A percentile compares a stretch with the other conserved stretches of the same genome.
Evolutionary conservation across 1,140 invertebrate genomes (phyloP).

Genomic region (Bathynomus jamesi): DNA sequence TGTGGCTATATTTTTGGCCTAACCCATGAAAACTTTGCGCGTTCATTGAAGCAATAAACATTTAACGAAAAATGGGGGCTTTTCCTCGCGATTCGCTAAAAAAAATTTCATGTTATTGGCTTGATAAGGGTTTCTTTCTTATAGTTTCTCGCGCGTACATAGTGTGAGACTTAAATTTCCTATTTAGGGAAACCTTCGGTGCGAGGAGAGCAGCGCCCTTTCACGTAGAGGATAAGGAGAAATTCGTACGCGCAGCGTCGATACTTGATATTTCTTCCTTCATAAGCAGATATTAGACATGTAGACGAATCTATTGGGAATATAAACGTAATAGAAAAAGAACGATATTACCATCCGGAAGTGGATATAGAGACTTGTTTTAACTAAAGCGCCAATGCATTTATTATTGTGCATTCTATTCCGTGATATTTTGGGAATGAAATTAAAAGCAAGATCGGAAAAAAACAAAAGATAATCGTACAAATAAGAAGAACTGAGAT

Average conservation of each 20-base stretch:
- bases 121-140: not conserved
- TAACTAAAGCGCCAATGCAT: no score
- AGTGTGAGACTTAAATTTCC: not conserved
- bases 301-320: no score
- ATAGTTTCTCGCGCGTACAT: not conserved
- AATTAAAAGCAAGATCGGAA: no score
- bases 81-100: not conserved
- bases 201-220: not conserved
- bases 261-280: not conserved
- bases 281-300: no score
- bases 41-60: not conserved
- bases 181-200: not conserved
- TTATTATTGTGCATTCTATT: no score
- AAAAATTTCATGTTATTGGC: not conserved
- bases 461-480: no score
- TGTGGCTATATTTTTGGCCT: constrained; percentile 1
- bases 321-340: no score
- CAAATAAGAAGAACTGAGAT: no score
- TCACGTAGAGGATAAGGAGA: not conserved
- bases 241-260: not conserved
- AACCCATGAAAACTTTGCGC: not conserved
- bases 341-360: no score
- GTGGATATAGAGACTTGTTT: no score
- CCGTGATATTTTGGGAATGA: no score
- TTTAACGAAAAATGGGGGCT: not conserved